Conservation (phyloP, 2,113 vertebrate genomes). For the Entomyzon cyanotis region DNA sequence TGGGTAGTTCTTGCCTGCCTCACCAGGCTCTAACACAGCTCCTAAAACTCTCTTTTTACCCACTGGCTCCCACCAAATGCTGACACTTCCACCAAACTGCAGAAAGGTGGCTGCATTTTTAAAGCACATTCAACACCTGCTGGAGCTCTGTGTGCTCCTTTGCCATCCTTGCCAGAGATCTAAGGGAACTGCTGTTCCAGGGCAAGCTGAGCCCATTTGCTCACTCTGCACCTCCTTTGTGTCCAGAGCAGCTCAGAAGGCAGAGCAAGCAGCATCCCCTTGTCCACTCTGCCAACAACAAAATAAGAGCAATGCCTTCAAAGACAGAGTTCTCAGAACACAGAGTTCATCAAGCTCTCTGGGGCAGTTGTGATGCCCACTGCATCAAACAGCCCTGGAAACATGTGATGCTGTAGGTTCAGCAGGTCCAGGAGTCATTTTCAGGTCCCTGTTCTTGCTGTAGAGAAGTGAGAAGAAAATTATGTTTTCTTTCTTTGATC, state of each 20-base stretch:
- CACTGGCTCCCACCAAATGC: background rate
- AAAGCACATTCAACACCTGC: fast-evolving
- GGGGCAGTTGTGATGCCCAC: background rate
- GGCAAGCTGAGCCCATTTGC: background rate
- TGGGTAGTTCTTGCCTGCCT: background rate
- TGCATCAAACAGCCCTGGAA: background rate
- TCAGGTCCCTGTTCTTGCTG: background rate
- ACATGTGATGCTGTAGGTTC: background rate
- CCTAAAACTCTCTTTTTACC: background rate
- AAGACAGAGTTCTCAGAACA: background rate
- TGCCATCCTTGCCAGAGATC: background rate
- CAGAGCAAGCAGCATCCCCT: background rate
- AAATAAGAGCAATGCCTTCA: background rate
- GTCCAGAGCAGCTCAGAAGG: background rate
- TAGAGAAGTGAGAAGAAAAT: background rate
- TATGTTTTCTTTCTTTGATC: background rate
- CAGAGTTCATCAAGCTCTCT: background rate
- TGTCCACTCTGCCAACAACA: background rate
- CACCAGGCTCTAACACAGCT: background rate
- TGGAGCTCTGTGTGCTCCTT: background rate
- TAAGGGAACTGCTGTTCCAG: background rate
- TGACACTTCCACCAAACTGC: background rate
- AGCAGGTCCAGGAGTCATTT: background rate
- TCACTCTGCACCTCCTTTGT: background rate
- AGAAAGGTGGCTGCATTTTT: background rate